Base-by-base conservation (phyloP, 2,888 invertebrate species). In the Anodontia alba region DNA sequence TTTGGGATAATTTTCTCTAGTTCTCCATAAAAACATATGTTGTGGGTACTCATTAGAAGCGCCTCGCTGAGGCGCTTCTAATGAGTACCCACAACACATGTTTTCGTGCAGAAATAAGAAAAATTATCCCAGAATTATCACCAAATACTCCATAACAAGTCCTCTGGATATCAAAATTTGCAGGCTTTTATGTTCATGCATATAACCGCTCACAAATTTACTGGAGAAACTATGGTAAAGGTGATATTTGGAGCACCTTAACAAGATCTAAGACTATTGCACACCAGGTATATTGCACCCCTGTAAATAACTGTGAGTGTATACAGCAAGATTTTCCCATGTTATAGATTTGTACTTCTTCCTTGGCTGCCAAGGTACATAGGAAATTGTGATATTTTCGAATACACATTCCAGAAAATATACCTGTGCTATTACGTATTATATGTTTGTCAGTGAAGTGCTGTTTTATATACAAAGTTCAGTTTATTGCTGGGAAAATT, bases 351-450 rank as follows among this genome's bases (percentile, higher is more conserved):
- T 38, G 38, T n/a, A n/a, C 38, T 12, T 38, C 38, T 8, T 38
- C 38, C 38, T 38, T 38, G 38, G 62, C 33, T 62, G 62, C 62
- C 62, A 62, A 62, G n/a, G 23, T 26, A 54, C 26, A 26, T 23
- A 54, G 26, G 5, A 26, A 54, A 54, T 26, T 54, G 54, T 54
- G 54, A 54, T 54, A 54, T 54, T 54, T 54, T 54, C 54, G n/a
- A 26, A 54, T n/a, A 54, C 23, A 54, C 54, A 54, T 54, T 54
- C 54, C 54, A 8, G 26, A 26, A 15, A n/a, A 38, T 26, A 23
- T 26, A 54, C 23, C 15, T 26, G 23, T 54, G 54, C 23, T 54
- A 46, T 46, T 38, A 38, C 12, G 12, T 38, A 38, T 8, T 38
- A 38, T 38, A 54, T 54, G 12, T 54, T n/a, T 54, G 23, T 8